A percentile compares a stretch with the other conserved stretches of the same genome.
phyloP scores from a whole-genome alignment of 2,113 vertebrate genomes.

The Oncorhynchus kisutch region DNA sequence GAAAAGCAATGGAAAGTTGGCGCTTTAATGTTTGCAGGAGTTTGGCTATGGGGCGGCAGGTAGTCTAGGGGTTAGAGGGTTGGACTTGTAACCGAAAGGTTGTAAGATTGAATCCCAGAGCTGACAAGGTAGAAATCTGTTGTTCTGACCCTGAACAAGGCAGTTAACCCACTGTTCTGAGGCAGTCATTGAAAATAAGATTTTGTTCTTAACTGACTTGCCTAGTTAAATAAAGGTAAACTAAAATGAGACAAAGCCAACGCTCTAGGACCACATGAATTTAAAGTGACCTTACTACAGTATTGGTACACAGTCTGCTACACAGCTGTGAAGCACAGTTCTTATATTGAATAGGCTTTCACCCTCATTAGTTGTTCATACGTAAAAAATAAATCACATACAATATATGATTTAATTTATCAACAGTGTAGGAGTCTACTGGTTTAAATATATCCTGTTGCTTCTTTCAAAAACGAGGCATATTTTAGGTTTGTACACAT shows the following conservation, averaged over 20 bases:
- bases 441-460: neutral
- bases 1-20: conserved; percentile 34
- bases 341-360: conserved; percentile 23
- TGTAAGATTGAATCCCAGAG: too few relatives aligned
- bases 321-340: conserved; percentile 21
- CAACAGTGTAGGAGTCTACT: neutral
- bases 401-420: neutral
- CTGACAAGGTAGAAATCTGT: too few relatives aligned
- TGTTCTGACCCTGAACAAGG: too few relatives aligned
- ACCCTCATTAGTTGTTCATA: conserved; percentile 19
- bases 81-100: too few relatives aligned
- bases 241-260: conserved; percentile 76
- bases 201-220: too few relatives aligned
- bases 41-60: conserved; percentile 68
- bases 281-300: too few relatives aligned
- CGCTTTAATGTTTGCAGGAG: conserved; percentile 43
- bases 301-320: conserved; percentile 7
- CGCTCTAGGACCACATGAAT: conserved; percentile 61
- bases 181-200: too few relatives aligned
- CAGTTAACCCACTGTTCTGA: too few relatives aligned
- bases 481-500: neutral
- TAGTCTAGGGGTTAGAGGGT: too few relatives aligned
- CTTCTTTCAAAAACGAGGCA: neutral
- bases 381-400: neutral
- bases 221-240: too few relatives aligned